A percentile compares a stretch with the other conserved stretches of the same genome.
Conservation (phyloP, 2,797 vertebrate species). For the Chlorospingus flavigularis region DNA sequence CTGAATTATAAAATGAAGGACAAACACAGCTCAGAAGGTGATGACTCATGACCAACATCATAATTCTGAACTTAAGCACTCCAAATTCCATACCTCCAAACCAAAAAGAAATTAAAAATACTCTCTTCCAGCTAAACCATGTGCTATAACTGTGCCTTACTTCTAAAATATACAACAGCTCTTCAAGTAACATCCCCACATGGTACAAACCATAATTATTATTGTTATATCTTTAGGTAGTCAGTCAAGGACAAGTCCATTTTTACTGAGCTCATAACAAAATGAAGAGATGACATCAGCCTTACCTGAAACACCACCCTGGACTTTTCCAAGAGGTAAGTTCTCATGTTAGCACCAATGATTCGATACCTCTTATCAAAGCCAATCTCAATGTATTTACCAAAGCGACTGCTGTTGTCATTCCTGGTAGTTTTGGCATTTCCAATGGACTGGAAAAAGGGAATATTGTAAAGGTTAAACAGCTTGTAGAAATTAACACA, state of each 20-base stretch:
- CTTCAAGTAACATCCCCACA: background rate
- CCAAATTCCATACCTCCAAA: background rate
- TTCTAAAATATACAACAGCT: background rate
- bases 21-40: background rate
- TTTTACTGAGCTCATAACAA: background rate
- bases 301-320: slow-evolving; percentile 96
- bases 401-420: slow-evolving; percentile 99
- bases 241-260: background rate
- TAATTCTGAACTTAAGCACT: background rate
- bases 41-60: background rate
- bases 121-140: background rate
- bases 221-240: background rate
- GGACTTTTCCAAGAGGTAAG: slow-evolving; percentile 97
- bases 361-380: slow-evolving; percentile 93
- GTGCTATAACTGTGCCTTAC: background rate
- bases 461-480: background rate
- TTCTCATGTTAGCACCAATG: slow-evolving; percentile 98
- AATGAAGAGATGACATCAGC: background rate
- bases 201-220: background rate
- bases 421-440: slow-evolving; percentile 98
- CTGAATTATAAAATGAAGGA: slow-evolving; percentile 9
- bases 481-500: background rate
- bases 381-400: slow-evolving; percentile 98
- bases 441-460: slow-evolving; percentile 86
- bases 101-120: background rate